Conservation (phyloP, 2,888 invertebrate species). For the Drosophila siamana region DNA sequence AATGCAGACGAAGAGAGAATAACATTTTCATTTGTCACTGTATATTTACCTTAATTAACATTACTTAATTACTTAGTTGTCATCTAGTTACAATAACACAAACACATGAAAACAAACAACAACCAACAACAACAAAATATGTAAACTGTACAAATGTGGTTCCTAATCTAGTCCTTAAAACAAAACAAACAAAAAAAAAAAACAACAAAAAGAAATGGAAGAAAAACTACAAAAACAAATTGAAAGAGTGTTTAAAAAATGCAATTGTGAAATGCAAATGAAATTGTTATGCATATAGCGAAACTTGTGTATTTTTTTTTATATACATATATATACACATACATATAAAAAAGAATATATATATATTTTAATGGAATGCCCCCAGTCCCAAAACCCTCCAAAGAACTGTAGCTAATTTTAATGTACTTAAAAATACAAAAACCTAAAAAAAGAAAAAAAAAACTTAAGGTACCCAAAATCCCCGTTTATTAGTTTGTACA, state of each 20-base stretch:
- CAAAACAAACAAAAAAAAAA: slow-evolving; percentile 23
- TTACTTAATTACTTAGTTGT: slow-evolving; percentile 52
- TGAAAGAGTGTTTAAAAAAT: slow-evolving; percentile 38
- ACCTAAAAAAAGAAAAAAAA: slow-evolving; percentile 13
- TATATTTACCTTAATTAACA: slow-evolving; percentile 65
- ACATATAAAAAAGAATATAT: slow-evolving; percentile 18
- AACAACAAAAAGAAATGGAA: slow-evolving; percentile 8
- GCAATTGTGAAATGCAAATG: slow-evolving; percentile 3
- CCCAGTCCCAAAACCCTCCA: slow-evolving; percentile 49
- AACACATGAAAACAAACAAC: slow-evolving; percentile 25
- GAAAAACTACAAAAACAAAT: slow-evolving; percentile 21
- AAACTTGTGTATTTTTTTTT: slow-evolving; percentile 61
- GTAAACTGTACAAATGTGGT: slow-evolving; percentile 85
- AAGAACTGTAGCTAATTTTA: slow-evolving; percentile 73
- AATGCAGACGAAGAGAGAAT: slow-evolving; percentile 1
- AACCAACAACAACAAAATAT: slow-evolving; percentile 58
- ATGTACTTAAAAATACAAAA: slow-evolving; percentile 64
- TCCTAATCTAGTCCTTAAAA: slow-evolving; percentile 85
- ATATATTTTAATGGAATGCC: slow-evolving; percentile 21
- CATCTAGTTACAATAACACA: slow-evolving; percentile 21
- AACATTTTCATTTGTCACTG: slow-evolving; percentile 52
- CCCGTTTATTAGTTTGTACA: slow-evolving; percentile 49
- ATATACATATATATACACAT: slow-evolving; percentile 20
- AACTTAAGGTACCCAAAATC: slow-evolving; percentile 31
- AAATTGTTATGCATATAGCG: slow-evolving; percentile 63